Evolutionary conservation across 1,140 invertebrate genomes (phyloP).

Genomic region (Drosophila cardini): DNA sequence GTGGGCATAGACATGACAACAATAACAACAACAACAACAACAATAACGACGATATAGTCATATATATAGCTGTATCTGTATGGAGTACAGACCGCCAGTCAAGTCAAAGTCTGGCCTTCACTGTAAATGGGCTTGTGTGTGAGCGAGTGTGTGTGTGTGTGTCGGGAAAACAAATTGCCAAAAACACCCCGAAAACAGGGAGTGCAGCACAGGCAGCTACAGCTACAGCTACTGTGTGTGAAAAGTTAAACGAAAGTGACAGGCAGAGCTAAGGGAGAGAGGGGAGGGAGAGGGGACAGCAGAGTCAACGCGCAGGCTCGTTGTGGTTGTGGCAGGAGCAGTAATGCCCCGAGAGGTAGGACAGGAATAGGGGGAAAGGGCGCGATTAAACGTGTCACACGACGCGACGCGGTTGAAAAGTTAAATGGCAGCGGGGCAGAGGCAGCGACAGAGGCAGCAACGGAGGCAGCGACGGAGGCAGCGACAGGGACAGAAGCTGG

Average conservation of each 20-base stretch:
- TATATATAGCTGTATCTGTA: background rate
- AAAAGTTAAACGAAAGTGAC: constrained; percentile 84
- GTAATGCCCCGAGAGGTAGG: constrained; percentile 5
- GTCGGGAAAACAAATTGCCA: constrained; percentile 81
- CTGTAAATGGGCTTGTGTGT: constrained; percentile 25
- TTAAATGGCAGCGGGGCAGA: constrained; percentile 73
- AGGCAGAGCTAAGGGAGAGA: constrained; percentile 40
- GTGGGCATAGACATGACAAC: constrained; percentile 81
- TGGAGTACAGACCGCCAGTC: constrained; percentile 28
- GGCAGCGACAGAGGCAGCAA: constrained; percentile 15
- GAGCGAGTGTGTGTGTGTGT: constrained; percentile 61
- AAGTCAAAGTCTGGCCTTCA: constrained; percentile 68
- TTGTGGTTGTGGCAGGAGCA: constrained; percentile 42
- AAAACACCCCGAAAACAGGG: constrained; percentile 65
- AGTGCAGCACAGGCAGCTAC: constrained; percentile 21
- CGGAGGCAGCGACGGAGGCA: constrained; percentile 19
- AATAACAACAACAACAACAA: constrained; percentile 60
- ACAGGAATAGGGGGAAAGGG: constrained; percentile 14
- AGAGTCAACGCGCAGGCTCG: constrained; percentile 56
- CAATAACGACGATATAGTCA: constrained; percentile 31
- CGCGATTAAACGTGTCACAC: constrained; percentile 80
- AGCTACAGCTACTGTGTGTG: constrained; percentile 49
- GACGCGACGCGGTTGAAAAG: constrained; percentile 72
- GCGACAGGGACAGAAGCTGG: too few species aligned
- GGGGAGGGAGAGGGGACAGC: constrained; percentile 6